A percentile compares a stretch with the other conserved stretches of the same genome.
Evolutionary conservation across 2,888 invertebrate genomes (phyloP).

Genomic region (Nephrotoma guestfalica): DNA sequence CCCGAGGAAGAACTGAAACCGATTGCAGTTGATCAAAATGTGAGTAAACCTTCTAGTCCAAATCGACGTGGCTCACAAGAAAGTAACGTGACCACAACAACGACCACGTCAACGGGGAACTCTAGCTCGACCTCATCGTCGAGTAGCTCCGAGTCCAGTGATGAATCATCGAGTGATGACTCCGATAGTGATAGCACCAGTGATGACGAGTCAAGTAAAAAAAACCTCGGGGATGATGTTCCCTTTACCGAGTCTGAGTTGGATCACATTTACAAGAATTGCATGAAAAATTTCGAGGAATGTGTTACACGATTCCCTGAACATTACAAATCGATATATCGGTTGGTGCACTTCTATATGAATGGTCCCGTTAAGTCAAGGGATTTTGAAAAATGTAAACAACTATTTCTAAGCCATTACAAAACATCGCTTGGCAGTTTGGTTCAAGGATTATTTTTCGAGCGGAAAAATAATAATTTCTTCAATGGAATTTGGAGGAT

Average conservation of each 20-base stretch:
- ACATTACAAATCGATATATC: constrained; percentile 85
- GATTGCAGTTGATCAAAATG: neutral
- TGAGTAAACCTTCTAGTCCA: neutral
- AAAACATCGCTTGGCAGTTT: constrained; percentile 48
- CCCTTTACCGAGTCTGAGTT: constrained; percentile 18
- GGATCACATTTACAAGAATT: constrained; percentile 45
- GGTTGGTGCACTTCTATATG: constrained; percentile 71
- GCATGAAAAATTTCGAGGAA: constrained; percentile 65
- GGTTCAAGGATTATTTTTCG: constrained; percentile 69
- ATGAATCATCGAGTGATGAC: constrained; percentile 32
- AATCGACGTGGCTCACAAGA: neutral
- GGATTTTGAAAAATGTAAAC: constrained; percentile 52
- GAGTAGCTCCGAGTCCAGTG: constrained; percentile 36
- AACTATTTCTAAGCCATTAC: constrained; percentile 55
- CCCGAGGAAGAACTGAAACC: neutral
- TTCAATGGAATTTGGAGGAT: constrained; percentile 91
- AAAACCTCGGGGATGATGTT: constrained; percentile 16
- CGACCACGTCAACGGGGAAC: constrained; percentile 21
- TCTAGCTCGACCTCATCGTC: constrained; percentile 33
- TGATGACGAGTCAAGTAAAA: constrained; percentile 14
- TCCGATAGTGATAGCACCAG: constrained; percentile 33
- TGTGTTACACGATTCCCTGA: constrained; percentile 76
- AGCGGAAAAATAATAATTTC: constrained; percentile 72
- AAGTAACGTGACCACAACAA: constrained; percentile 21
- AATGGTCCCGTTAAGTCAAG: constrained; percentile 50